Evolutionary conservation across 2,113 vertebrate genomes (phyloP).

Genomic region (Ochotona princeps): DNA sequence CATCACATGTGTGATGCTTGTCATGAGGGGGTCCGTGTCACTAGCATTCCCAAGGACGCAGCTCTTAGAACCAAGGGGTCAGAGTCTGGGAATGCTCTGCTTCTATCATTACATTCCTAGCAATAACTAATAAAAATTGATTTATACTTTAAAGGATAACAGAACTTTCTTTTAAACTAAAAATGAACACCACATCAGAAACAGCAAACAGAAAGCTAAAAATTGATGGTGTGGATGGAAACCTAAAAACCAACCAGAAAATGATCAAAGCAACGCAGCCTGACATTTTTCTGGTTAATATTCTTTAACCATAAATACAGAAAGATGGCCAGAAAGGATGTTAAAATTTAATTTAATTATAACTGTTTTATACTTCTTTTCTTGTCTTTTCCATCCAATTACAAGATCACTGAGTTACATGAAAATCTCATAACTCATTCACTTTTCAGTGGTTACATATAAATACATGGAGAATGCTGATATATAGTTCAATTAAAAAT

Average conservation of each 20-base stretch:
- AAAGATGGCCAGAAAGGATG: background rate
- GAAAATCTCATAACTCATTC: background rate
- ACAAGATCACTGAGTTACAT: background rate
- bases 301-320: conserved; percentile 14
- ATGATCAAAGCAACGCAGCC: background rate
- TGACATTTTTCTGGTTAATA: background rate
- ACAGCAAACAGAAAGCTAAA: background rate
- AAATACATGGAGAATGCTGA: background rate
- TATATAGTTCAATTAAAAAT: background rate
- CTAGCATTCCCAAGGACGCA: background rate
- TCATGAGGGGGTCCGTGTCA: background rate
- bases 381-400: conserved; percentile 1
- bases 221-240: background rate
- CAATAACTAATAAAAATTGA: background rate
- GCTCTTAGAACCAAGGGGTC: background rate
- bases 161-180: conserved; percentile 42
- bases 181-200: background rate
- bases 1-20: background rate
- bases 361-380: conserved; percentile 33
- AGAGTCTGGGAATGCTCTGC: background rate
- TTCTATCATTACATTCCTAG: background rate
- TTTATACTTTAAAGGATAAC: background rate
- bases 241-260: background rate
- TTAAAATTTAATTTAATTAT: background rate
- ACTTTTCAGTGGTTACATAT: background rate